These are phyloP conservation scores for Ispidina lecontei DNA, from an alignment of 2,797 vertebrate species.

Conservation along the genomic window DNA sequence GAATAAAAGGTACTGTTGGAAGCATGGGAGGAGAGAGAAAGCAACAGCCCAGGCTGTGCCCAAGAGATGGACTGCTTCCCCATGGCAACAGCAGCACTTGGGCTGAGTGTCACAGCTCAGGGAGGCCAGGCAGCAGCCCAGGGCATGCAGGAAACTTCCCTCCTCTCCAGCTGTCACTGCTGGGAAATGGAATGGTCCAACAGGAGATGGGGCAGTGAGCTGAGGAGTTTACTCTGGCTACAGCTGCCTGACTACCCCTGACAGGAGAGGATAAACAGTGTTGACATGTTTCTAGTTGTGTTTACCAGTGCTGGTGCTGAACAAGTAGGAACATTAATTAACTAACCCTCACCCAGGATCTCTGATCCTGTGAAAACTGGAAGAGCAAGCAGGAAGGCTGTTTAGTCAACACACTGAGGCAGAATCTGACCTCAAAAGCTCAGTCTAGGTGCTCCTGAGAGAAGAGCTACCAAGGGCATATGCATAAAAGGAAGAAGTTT, in stretches of 20 bases:
- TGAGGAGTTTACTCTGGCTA: background rate
- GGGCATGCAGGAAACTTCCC: background rate
- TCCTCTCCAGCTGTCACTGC: background rate
- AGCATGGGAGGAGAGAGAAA: background rate
- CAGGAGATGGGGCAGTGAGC: background rate
- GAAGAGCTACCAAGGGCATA: background rate
- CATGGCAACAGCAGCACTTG: background rate
- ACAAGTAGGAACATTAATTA: background rate
- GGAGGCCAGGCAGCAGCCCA: background rate
- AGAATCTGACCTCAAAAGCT: background rate
- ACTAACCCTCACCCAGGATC: background rate
- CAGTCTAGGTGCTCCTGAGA: background rate
- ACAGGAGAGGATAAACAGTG: background rate
- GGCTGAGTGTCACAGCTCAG: background rate
- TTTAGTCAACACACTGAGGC: background rate
- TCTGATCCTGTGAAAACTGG: background rate
- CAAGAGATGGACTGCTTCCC: background rate
- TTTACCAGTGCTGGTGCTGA: background rate
- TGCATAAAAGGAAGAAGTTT: background rate
- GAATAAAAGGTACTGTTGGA: background rate
- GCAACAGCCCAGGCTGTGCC: background rate
- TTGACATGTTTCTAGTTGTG: background rate
- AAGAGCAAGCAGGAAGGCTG: background rate
- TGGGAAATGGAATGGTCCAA: background rate
- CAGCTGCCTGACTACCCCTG: background rate